Evolutionary conservation across 1,140 invertebrate genomes (phyloP).

Genomic region (Drosophila sturtevanti): DNA sequence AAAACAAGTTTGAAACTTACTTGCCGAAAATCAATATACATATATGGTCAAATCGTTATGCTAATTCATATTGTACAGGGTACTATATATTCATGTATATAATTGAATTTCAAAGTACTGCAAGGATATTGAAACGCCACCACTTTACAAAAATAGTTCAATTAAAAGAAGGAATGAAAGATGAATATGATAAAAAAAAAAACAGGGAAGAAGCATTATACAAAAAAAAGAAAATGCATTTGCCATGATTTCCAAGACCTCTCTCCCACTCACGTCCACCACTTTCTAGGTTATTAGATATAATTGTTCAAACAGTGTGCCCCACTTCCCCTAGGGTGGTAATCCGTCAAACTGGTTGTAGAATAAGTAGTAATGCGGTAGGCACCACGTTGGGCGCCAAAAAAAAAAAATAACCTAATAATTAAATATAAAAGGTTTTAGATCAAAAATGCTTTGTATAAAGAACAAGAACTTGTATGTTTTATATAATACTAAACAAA

Average conservation of each 20-base stretch:
- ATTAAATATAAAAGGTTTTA: slow-evolving; percentile 25
- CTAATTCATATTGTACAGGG: too few species aligned
- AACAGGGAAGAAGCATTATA: slow-evolving; percentile 37
- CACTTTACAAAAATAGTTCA: slow-evolving; percentile 29
- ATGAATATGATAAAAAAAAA: slow-evolving; percentile 1
- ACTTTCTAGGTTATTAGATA: slow-evolving; percentile 1
- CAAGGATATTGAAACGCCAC: neutral
- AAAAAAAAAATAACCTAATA: neutral
- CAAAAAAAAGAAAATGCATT: slow-evolving; percentile 44
- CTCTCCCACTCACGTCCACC: slow-evolving; percentile 1
- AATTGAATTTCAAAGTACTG: neutral
- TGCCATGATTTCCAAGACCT: slow-evolving; percentile 27
- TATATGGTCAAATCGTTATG: too few species aligned
- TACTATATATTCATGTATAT: too few species aligned
- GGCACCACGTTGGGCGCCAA: neutral
- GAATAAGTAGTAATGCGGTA: too few species aligned
- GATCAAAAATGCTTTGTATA: slow-evolving; percentile 24
- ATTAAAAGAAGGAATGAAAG: slow-evolving; percentile 12
- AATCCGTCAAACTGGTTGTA: too few species aligned
- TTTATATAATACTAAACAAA: slow-evolving; percentile 20
- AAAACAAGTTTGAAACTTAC: too few species aligned
- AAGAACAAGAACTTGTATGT: neutral
- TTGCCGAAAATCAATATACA: too few species aligned
- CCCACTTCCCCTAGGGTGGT: neutral
- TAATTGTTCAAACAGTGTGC: slow-evolving; percentile 2